These are phyloP conservation scores for Ceyx melanurus DNA, from an alignment of 2,113 vertebrate genomes.

Conservation along the genomic window DNA sequence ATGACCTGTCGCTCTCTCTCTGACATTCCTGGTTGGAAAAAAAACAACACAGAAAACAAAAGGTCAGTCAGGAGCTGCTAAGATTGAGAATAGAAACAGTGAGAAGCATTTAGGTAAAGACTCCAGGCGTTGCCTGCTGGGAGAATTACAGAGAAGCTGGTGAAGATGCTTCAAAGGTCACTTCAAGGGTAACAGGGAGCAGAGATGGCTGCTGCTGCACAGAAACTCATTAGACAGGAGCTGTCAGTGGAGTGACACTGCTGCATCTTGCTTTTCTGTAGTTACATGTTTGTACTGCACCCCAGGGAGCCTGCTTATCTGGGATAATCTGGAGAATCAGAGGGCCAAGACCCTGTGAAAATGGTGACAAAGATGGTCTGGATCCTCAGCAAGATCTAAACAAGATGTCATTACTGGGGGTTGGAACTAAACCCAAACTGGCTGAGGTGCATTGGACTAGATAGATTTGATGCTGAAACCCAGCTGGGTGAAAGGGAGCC, in stretches of 20 bases:
- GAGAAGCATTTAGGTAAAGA: not conserved
- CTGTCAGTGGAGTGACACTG: not conserved
- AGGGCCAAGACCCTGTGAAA: not conserved
- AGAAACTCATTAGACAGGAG: not conserved
- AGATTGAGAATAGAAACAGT: not conserved
- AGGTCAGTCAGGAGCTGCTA: constrained; percentile 14
- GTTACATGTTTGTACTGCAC: not conserved
- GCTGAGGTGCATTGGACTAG: not conserved
- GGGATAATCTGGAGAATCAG: not conserved
- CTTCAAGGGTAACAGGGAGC: not conserved
- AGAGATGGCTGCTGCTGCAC: not conserved
- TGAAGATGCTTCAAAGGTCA: constrained; percentile 6
- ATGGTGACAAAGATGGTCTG: not conserved
- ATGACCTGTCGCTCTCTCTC: constrained; percentile 87
- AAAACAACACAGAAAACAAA: not conserved
- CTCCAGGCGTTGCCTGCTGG: not conserved
- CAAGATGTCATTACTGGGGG: not conserved
- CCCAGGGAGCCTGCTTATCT: not conserved
- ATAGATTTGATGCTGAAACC: not conserved
- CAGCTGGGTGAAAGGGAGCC: not conserved
- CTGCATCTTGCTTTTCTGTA: not conserved
- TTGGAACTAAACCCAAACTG: not conserved
- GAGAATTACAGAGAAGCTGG: not conserved
- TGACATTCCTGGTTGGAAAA: constrained; percentile 78
- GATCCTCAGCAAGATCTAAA: not conserved